Base-by-base conservation (phyloP, 2,888 invertebrate genomes). In the Apodemia mormo region DNA sequence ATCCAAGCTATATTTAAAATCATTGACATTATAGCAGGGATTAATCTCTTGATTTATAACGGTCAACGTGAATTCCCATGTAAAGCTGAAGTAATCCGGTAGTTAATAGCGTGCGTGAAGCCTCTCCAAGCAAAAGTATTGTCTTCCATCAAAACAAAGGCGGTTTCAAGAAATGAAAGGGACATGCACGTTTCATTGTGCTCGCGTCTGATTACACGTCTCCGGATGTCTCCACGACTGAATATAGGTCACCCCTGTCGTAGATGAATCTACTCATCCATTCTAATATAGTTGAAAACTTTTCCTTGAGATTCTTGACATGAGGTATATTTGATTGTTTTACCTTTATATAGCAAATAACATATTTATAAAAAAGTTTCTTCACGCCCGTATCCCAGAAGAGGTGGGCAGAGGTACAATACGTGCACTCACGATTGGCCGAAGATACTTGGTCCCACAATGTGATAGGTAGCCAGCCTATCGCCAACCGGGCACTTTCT, bases 151-250 rank as follows among this genome's bases (percentile, higher is more conserved):
- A 58, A 58, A 58, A 58, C 58, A 58, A 58, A 58, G 58, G 58
- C 58, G 61, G 61, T 61, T 61, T 61, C 61, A 61, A 61, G 61
- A 37, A 61, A 61, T 61, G 61, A 61, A 61, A 61, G 30, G 61
- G 61, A 61, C 61, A 14, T 61, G 14, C 61, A 61, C 61, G 61
- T 61, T 33, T 30, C 14, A 61, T 61, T 61, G 61, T 33, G 7
- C 58, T 58, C 10, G 61, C 61, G 61, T 33, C 61, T 61, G 61
- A 61, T 61, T 61, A 61, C 61, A 61, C 61, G 61, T 61, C 30
- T 61, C 61, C 61, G 30, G 33, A 14, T 30, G 61, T 61, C 33
- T 61, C 33, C 33, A 12, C 58, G 10, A 12, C 30, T 14, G 61
- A 33, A 61, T 61, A 7, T 61, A 33, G 61, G 61, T 61, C 61